Evolutionary conservation across 35 echinoderm and acorn worm species (phyloP).

Genomic region (Hemicentrotus pulcherrimus): DNA sequence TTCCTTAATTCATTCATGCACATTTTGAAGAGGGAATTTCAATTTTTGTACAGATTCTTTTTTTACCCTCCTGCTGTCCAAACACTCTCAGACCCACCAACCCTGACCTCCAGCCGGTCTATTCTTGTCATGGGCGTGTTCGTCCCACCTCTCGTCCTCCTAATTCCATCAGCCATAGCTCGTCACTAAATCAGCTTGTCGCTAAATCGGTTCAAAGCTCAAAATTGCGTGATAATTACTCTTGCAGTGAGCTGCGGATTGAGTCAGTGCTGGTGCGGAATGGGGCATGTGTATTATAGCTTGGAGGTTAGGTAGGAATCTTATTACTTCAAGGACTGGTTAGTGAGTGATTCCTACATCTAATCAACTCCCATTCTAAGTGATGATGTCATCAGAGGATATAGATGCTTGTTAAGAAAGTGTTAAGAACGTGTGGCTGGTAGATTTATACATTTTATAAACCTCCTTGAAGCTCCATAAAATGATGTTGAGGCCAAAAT

Average conservation of each 20-base stretch:
- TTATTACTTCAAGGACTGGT: not conserved
- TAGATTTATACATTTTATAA: too few relatives aligned
- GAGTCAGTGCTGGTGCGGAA: not conserved
- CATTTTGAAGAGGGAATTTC: not conserved
- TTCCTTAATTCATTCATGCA: not conserved
- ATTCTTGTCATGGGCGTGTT: not conserved
- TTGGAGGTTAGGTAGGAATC: not conserved
- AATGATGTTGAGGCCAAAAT: too few relatives aligned
- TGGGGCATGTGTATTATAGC: not conserved
- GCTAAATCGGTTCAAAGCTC: not conserved
- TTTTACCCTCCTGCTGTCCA: not conserved
- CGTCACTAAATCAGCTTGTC: not conserved
- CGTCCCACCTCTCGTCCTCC: not conserved
- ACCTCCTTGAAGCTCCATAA: too few relatives aligned
- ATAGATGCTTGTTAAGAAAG: not conserved
- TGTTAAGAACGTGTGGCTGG: too few relatives aligned
- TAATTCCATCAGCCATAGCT: not conserved
- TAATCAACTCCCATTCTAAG: constrained; percentile 1
- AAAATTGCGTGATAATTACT: not conserved
- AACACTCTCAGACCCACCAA: not conserved
- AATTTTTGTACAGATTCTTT: not conserved
- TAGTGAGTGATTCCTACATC: not conserved
- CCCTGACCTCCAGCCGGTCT: not conserved
- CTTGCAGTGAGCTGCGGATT: not conserved
- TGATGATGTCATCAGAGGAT: not conserved